phyloP scores from a whole-genome alignment of 2,888 invertebrate species.

The Odontothrips loti region DNA sequence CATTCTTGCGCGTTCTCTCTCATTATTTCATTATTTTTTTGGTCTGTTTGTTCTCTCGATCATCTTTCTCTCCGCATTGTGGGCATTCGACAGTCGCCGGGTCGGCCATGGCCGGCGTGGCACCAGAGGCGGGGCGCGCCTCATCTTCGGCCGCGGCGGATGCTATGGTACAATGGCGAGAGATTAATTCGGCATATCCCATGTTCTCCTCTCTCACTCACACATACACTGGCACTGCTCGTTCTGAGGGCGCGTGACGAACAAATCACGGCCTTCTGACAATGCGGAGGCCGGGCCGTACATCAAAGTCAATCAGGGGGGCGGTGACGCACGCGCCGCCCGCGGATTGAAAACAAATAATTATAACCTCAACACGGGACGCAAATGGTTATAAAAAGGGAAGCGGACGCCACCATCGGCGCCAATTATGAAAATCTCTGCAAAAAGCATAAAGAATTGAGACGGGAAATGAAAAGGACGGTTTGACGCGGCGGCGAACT shows the following conservation, averaged over 20 bases:
- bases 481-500: constrained; percentile 1
- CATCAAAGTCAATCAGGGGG: constrained; percentile 17
- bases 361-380: constrained; percentile 11
- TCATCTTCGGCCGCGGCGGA: background rate
- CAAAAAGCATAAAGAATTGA: constrained; percentile 18
- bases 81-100: constrained; percentile 4
- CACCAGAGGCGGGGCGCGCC: background rate
- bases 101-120: background rate
- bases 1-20: background rate
- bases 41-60: background rate
- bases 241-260: background rate
- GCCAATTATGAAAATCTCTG: constrained; percentile 20
- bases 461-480: background rate
- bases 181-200: constrained; percentile 15
- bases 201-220: background rate
- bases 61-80: constrained; percentile 18
- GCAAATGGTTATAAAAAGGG: constrained; percentile 11
- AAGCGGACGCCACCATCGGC: background rate
- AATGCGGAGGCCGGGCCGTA: background rate
- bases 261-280: constrained; percentile 23
- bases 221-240: background rate
- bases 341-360: constrained; percentile 11
- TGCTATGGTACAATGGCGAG: constrained; percentile 18
- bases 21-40: background rate
- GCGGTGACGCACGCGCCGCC: background rate